phyloP scores from a whole-genome alignment of 2,888 invertebrate genomes.

The Sesia apiformis region DNA sequence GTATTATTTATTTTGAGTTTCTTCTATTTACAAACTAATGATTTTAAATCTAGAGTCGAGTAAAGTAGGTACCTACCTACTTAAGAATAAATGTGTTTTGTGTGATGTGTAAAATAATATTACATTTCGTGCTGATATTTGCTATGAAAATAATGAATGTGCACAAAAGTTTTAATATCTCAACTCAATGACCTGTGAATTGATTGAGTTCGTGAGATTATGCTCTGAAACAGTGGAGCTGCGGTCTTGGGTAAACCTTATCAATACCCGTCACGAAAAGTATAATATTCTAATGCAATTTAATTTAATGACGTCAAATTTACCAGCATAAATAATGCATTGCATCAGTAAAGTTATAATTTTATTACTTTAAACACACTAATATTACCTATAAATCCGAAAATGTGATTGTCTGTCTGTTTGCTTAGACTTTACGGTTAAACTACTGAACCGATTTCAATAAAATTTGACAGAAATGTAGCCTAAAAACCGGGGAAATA shows the following conservation, averaged over 20 bases:
- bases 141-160: slow-evolving; percentile 13
- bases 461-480: too few relatives aligned
- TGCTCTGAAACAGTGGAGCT: slow-evolving; percentile 21
- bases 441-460: too few relatives aligned
- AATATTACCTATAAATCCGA: too few relatives aligned
- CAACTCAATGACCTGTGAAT: slow-evolving; percentile 28
- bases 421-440: too few relatives aligned
- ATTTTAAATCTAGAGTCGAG: too few relatives aligned
- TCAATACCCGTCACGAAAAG: slow-evolving; percentile 12
- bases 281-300: slow-evolving; percentile 1
- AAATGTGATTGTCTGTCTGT: too few relatives aligned
- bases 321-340: background rate
- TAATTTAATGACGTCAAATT: slow-evolving; percentile 1
- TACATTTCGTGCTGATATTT: slow-evolving; percentile 1
- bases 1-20: too few relatives aligned
- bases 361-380: too few relatives aligned
- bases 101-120: slow-evolving; percentile 8
- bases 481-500: too few relatives aligned
- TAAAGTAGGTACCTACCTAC: background rate
- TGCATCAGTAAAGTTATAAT: too few relatives aligned
- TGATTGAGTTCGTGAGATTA: slow-evolving; percentile 47
- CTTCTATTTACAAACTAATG: too few relatives aligned
- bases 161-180: slow-evolving; percentile 20
- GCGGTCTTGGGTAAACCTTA: slow-evolving; percentile 19
- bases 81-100: slow-evolving; percentile 3